These are phyloP conservation scores for Cydia fagiglandana DNA, from an alignment of 1,140 invertebrate genomes.

Conservation along the genomic window DNA sequence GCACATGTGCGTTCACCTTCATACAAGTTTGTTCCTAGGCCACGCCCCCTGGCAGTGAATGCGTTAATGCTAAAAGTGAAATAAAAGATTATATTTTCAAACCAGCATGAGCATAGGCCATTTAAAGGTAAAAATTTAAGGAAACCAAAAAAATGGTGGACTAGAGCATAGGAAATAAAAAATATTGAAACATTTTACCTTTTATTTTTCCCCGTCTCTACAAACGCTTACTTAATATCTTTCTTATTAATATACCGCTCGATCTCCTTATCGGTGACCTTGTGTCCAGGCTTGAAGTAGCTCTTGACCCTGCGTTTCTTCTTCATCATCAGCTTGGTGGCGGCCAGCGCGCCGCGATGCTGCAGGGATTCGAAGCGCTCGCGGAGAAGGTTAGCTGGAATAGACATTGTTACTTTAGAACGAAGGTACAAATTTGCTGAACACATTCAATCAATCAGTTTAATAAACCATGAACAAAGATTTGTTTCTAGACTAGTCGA, in stretches of 20 bases:
- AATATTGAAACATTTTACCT: neutral
- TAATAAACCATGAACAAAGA: too few species aligned
- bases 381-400: slow-evolving; percentile 65
- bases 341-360: slow-evolving; percentile 63
- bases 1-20: too few species aligned
- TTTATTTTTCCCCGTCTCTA: slow-evolving; percentile 33
- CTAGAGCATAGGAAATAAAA: neutral
- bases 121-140: neutral
- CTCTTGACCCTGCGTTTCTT: slow-evolving; percentile 67
- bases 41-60: too few species aligned
- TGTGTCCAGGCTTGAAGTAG: slow-evolving; percentile 72
- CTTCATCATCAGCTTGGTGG: slow-evolving; percentile 73
- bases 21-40: too few species aligned
- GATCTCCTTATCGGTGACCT: slow-evolving; percentile 67
- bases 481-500: too few species aligned
- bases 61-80: too few species aligned
- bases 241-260: slow-evolving; percentile 47
- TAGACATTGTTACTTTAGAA: neutral
- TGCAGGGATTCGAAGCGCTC: slow-evolving; percentile 69
- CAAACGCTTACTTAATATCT: neutral
- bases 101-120: too few species aligned
- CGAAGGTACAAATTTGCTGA: neutral
- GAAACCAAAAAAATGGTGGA: neutral
- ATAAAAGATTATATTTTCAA: too few species aligned
- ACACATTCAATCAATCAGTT: neutral